Evolutionary conservation across 2,888 invertebrate genomes (phyloP), one percentile per base, ranked within the genome.

Genomic region (Eulithis testata): DNA sequence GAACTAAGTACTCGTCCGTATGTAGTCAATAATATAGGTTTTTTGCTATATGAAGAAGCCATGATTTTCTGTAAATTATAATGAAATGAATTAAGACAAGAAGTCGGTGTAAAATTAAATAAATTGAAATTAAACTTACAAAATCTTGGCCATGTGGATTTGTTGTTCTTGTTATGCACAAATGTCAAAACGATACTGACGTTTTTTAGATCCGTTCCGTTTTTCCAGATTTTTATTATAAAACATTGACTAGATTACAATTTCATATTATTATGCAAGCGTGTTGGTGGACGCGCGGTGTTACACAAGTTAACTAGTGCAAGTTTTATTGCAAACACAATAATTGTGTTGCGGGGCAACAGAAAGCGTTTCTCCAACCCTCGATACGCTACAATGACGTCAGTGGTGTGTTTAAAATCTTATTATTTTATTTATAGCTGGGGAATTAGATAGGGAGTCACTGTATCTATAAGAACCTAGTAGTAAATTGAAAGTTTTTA

Each of bases 1-100:
- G 68, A 45, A 52, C 60, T 73, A 12, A 60, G 58, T n/a, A 74
- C 36, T 8, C 76, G 74, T 60, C 74, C 70, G 37, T 73, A 72
- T 44, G 73, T 73, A 49, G 50, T 68, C 11, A 70, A 97, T 9
- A 59, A 55, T 7, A 97, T 96, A 51, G 98, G 86, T 89, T 97
- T 97, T 82, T 98, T 85, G 47, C 43, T 40, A 8, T 63, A 47
- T 55, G 59, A 57, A 7, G 68, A 52, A 7, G 63, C 60, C 72
- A 70, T 70, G 12, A 49, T 21, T 11, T 55, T 40, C 60, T 64
- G 57, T 51, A 66, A 62, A 63, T 31, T 31, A 54, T 44, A 36
- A 11, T 11, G 49, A 36, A 55, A 62, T 21, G 12, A 53, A 47
- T 57, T 43, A 49, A 55, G 12, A 6, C 0, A 36, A 54, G 12